Evolutionary conservation across 1,140 invertebrate genomes (phyloP).

Genomic region (Whitmania pigra): DNA sequence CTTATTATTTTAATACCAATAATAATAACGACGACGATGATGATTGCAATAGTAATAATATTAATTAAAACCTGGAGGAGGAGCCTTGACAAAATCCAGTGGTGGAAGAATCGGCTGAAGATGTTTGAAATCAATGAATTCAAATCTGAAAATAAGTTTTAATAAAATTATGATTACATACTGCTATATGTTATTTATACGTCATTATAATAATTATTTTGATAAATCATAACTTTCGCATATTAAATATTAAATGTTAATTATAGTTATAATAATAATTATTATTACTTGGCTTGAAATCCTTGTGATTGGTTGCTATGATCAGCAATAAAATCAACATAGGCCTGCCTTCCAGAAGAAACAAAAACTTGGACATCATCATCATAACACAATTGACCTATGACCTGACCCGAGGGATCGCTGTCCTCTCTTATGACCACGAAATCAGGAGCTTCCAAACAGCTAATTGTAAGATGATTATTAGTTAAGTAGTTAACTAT

Average conservation of each 20-base stretch:
- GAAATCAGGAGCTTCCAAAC: constrained; percentile 63
- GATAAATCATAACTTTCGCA: no score
- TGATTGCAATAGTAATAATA: constrained; percentile 3
- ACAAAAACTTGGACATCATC: constrained; percentile 47
- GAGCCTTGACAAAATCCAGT: not conserved
- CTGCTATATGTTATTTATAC: not conserved
- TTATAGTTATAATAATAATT: not conserved
- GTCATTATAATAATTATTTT: not conserved
- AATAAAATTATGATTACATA: not conserved
- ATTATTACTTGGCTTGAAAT: constrained; percentile 56
- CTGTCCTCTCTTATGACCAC: constrained; percentile 64
- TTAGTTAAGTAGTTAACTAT: not conserved
- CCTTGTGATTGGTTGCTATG: constrained; percentile 67
- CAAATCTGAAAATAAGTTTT: not conserved
- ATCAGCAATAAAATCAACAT: constrained; percentile 67
- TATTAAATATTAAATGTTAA: no score
- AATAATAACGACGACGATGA: constrained; percentile 10
- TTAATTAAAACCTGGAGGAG: not conserved
- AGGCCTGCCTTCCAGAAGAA: constrained; percentile 55
- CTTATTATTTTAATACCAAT: constrained; percentile 8
- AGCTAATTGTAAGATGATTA: constrained; percentile 44
- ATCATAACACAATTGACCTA: constrained; percentile 58
- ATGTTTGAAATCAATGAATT: not conserved
- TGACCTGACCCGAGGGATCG: constrained; percentile 52
- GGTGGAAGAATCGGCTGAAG: not conserved